These are phyloP conservation scores for Asbolus verrucosus DNA, from an alignment of 1,140 invertebrate species.

Conservation along the genomic window DNA sequence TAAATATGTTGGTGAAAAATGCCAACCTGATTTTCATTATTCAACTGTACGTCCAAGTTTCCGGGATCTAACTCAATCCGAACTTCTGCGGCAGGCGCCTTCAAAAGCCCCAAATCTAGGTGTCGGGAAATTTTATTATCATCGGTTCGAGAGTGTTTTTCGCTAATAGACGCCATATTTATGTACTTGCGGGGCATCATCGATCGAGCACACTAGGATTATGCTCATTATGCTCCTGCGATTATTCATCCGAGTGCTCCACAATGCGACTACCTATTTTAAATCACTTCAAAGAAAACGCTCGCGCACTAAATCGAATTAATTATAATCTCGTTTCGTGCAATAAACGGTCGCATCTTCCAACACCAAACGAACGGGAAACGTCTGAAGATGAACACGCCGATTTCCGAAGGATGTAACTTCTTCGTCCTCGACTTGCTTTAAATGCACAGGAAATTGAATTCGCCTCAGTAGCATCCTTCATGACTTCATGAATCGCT, in stretches of 20 bases:
- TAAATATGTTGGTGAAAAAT: conserved; percentile 10
- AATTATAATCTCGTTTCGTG: conserved; percentile 35
- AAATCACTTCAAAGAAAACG: conserved; percentile 32
- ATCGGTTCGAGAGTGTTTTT: conserved; percentile 13
- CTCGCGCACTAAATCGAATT: conserved; percentile 22
- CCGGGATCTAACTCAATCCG: conserved; percentile 14
- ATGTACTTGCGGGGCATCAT: conserved; percentile 20
- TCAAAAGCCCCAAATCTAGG: not conserved
- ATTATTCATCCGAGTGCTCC: conserved; percentile 9
- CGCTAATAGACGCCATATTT: too few relatives aligned
- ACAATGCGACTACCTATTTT: conserved; percentile 24
- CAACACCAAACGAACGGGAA: conserved; percentile 8
- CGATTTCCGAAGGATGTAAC: conserved; percentile 21
- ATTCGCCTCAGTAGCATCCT: conserved; percentile 13
- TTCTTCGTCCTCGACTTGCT: conserved; percentile 10
- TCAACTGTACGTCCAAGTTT: not conserved
- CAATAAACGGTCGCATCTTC: conserved; percentile 27
- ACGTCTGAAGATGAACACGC: conserved; percentile 26
- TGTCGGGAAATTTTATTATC: conserved; percentile 13
- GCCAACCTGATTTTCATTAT: conserved; percentile 6
- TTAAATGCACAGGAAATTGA: conserved; percentile 40
- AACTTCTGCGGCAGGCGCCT: conserved; percentile 8
- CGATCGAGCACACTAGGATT: conserved; percentile 10
- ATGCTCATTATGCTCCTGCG: conserved; percentile 7
- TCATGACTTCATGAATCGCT: conserved; percentile 16